Base-by-base conservation (phyloP, 2,797 vertebrate genomes). In the Linurgus olivaceus region DNA sequence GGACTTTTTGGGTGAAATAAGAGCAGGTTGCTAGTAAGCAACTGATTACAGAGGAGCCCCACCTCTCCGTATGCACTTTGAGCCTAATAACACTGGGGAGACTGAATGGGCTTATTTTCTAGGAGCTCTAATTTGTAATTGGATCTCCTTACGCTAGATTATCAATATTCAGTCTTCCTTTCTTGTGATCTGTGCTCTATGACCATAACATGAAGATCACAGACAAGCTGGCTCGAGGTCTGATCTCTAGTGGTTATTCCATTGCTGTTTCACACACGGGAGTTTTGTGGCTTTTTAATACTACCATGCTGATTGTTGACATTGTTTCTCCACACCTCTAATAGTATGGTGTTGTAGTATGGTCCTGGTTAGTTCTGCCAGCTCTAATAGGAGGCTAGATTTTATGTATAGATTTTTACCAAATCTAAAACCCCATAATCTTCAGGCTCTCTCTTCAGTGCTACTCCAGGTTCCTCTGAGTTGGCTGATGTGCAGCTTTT, bases 11-110 rank as follows among this genome's bases (percentile, higher is more conserved):
- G n/a, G 31, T 68, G 10, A 81, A 84, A 16, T 11, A 51, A 17
- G 65, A 70, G 26, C 35, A 45, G 29, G 13, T 29, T 19, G 16
- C 42, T 68, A 40, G 28, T 8, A 38, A 62, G 31, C 61, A 91
- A n/a, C 4, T 0, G 0, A 2, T 35, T 73, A 12, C 0, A 4
- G 28, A 45, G 42, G 29, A 65, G 11, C 12, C 20, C 25, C 40
- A 31, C 28, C 23, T 55, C 10, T 26, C 16, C 57, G 13, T 23
- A 1, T 59, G 3, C n/a, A 2, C 48, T 88, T 57, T 6, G 23
- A 72, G 11, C 59, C 33, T 45, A 0, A 5, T 57, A 58, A 73
- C 19, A 4, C 10, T 63, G 63, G 33, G 28, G 24, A 47, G 8
- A 50, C 11, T 23, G 40, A 58, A 35, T 54, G 11, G 65, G 8